A percentile compares a stretch with the other conserved stretches of the same genome.
phyloP scores from a whole-genome alignment of 2,113 vertebrate genomes.

The Ammospiza caudacuta region DNA sequence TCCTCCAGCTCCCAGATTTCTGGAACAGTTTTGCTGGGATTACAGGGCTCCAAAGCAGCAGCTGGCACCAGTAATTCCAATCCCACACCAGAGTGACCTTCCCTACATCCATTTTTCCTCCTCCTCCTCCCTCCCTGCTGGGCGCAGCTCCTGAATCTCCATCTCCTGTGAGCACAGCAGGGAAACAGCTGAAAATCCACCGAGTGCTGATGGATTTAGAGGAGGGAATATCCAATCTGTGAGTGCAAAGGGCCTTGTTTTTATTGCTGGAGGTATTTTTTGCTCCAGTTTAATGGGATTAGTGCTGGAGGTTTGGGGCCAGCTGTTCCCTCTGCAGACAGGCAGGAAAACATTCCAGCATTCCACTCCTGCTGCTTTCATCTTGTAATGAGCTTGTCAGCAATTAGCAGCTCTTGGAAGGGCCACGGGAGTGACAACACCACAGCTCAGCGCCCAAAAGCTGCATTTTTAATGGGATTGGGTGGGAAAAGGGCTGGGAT shows the following conservation, averaged over 20 bases:
- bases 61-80: background rate
- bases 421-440: background rate
- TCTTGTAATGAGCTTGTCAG: constrained; percentile 58
- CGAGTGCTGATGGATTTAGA: background rate
- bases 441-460: background rate
- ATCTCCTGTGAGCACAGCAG: accelerated
- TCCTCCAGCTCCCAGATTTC: too few relatives aligned
- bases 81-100: background rate
- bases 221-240: background rate
- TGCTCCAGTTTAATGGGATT: background rate
- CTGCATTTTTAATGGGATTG: background rate
- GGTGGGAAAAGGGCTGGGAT: background rate
- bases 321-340: constrained; percentile 48
- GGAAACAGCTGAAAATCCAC: background rate
- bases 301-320: constrained; percentile 20
- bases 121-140: background rate
- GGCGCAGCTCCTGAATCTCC: background rate
- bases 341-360: background rate
- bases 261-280: background rate
- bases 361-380: constrained; percentile 22
- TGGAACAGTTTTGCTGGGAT: background rate
- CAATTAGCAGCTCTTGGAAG: constrained; percentile 42
- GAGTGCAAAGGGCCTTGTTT: background rate
- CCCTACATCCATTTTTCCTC: background rate
- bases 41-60: background rate